A percentile compares a stretch with the other conserved stretches of the same genome.
Evolutionary conservation across 2,113 vertebrate species (phyloP).

Genomic region (Cynopterus brachyotis): DNA sequence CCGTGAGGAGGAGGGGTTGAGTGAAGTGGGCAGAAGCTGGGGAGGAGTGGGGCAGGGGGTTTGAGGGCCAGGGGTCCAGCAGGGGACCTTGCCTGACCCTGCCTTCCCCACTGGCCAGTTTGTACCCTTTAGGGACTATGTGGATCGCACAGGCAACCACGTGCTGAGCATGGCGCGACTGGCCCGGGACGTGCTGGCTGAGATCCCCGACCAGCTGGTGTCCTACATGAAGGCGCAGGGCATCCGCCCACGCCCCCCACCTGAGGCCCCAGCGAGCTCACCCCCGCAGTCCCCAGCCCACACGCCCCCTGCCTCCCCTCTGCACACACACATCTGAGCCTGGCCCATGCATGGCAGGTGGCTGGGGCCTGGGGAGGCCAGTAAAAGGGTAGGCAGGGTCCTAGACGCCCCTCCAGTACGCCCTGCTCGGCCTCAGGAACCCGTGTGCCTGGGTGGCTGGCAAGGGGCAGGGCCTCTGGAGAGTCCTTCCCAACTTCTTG

Average conservation of each 20-base stretch:
- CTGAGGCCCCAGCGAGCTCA: not conserved
- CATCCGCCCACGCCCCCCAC: constrained; percentile 66
- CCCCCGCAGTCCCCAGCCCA: constrained; percentile 86
- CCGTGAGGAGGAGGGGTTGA: fast-evolving
- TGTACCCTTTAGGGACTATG: constrained; percentile 94
- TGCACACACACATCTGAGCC: constrained; percentile 83
- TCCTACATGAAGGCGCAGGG: constrained; percentile 92
- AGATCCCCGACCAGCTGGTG: constrained; percentile 95
- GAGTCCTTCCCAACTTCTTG: not conserved
- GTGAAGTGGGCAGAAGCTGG: not conserved
- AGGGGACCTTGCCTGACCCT: not conserved
- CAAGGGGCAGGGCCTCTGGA: not conserved
- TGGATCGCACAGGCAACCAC: constrained; percentile 93
- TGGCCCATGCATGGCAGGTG: fast-evolving
- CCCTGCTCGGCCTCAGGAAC: not conserved
- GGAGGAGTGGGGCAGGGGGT: not conserved
- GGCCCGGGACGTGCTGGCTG: constrained; percentile 93
- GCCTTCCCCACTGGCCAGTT: constrained; percentile 83
- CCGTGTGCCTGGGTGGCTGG: not conserved
- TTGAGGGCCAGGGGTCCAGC: not conserved
- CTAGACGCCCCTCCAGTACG: not conserved
- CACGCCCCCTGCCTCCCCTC: constrained; percentile 85
- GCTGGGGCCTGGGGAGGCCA: not conserved
- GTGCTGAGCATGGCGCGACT: constrained; percentile 95
- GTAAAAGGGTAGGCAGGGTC: not conserved